Conservation (phyloP, 2,797 vertebrate genomes). For the Gorsachius magnificus region DNA sequence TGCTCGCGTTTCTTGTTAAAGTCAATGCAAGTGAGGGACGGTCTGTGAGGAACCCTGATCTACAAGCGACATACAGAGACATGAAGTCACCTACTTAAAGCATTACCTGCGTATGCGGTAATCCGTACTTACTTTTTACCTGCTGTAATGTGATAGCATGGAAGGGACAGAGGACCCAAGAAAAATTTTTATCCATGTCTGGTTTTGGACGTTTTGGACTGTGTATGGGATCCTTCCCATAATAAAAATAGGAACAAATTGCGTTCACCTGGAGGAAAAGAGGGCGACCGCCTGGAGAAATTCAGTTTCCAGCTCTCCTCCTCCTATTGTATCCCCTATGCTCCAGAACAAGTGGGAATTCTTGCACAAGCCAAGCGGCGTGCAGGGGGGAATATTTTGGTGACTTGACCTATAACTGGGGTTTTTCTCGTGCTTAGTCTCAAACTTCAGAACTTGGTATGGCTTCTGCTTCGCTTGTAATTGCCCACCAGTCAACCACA, state of each 20-base stretch:
- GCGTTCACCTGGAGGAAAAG: not conserved
- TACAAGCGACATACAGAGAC: not conserved
- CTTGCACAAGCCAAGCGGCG: not conserved
- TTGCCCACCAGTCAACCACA: not conserved
- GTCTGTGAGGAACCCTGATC: not conserved
- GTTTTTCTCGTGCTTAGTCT: not conserved
- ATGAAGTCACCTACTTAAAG: not conserved
- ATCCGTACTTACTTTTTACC: not conserved
- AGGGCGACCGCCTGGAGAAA: not conserved
- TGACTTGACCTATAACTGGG: not conserved
- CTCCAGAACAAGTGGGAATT: not conserved
- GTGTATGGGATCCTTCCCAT: too few species aligned
- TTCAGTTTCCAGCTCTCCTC: not conserved
- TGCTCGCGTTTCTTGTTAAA: not conserved
- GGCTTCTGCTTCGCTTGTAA: not conserved
- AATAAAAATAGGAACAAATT: not conserved
- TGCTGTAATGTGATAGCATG: too few species aligned
- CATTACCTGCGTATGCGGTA: not conserved
- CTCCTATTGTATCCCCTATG: fast-evolving
- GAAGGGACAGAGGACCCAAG: not conserved
- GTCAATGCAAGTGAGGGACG: not conserved
- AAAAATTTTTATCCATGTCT: not conserved
- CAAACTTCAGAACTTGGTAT: not conserved
- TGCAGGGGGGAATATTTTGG: not conserved
- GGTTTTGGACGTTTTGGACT: not conserved